Percentiles rank a stretch among this genome's conserved stretches.
phyloP scores from a whole-genome alignment of 2,888 invertebrate species.

The Tetanocera ferruginea region DNA sequence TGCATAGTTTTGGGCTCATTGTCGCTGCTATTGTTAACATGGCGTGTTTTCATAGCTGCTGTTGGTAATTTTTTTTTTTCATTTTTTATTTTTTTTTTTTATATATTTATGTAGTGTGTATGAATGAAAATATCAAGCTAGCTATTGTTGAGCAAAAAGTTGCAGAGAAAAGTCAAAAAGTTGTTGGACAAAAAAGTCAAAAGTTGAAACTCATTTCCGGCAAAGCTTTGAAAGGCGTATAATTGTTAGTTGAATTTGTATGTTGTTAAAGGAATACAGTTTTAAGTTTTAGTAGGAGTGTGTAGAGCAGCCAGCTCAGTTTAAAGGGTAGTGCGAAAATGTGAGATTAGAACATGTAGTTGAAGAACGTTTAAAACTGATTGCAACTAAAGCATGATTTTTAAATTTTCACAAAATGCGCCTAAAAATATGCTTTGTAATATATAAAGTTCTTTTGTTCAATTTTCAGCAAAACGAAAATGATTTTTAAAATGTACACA shows the following conservation, averaged over 20 bases:
- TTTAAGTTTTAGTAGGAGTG: too few species aligned
- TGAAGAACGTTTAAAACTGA: not conserved
- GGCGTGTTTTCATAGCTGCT: not conserved
- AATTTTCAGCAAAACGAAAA: not conserved
- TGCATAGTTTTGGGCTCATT: constrained; percentile 13
- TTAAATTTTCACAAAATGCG: not conserved
- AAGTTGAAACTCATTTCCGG: constrained; percentile 63
- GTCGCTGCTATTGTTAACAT: constrained; percentile 11
- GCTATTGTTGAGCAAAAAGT: not conserved
- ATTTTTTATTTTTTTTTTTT: not conserved
- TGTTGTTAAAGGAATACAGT: constrained; percentile 23
- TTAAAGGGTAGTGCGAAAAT: too few species aligned
- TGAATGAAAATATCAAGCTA: not conserved
- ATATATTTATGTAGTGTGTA: not conserved
- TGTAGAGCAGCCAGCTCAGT: not conserved
- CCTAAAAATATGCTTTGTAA: not conserved
- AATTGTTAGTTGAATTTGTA: constrained; percentile 6
- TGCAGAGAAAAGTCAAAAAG: not conserved
- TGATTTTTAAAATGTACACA: too few species aligned
- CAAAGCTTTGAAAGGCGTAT: constrained; percentile 50
- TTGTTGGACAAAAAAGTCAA: constrained; percentile 40
- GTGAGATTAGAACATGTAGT: too few species aligned
- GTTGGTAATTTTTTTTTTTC: not conserved
- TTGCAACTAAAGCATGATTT: not conserved
- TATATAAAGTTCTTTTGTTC: not conserved